Evolutionary conservation across 2,113 vertebrate species (phyloP).

Genomic region (Syngnathus scovelli): DNA sequence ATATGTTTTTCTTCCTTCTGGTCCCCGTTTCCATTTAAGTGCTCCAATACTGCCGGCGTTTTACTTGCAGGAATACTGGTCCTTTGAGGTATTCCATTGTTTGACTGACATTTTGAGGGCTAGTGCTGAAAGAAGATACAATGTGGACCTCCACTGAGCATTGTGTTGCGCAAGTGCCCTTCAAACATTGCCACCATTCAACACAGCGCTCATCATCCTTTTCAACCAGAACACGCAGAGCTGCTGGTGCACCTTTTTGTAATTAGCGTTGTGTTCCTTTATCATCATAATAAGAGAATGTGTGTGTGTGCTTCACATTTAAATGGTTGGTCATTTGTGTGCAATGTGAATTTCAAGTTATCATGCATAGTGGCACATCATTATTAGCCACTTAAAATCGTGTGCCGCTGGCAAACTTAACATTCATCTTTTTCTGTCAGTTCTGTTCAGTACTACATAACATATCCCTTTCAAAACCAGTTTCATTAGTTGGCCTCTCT

Average conservation of each 20-base stretch:
- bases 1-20: neutral
- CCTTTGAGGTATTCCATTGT: neutral
- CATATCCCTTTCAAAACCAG: neutral
- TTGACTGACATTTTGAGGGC: conserved; percentile 11
- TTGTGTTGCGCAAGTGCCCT: neutral
- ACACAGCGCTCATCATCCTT: neutral
- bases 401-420: neutral
- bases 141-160: neutral
- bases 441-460: neutral
- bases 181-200: neutral
- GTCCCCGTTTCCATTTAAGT: neutral
- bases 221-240: neutral
- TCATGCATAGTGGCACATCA: neutral
- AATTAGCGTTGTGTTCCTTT: neutral
- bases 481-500: neutral
- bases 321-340: neutral
- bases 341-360: neutral
- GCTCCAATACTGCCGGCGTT: neutral
- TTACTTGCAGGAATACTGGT: neutral
- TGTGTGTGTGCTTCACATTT: neutral
- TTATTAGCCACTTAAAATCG: neutral
- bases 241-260: neutral
- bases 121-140: neutral
- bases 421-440: neutral
- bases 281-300: neutral